A percentile compares a stretch with the other conserved stretches of the same genome.
phyloP scores from a whole-genome alignment of 2,797 vertebrate species.

The Sebastes matsubarae region DNA sequence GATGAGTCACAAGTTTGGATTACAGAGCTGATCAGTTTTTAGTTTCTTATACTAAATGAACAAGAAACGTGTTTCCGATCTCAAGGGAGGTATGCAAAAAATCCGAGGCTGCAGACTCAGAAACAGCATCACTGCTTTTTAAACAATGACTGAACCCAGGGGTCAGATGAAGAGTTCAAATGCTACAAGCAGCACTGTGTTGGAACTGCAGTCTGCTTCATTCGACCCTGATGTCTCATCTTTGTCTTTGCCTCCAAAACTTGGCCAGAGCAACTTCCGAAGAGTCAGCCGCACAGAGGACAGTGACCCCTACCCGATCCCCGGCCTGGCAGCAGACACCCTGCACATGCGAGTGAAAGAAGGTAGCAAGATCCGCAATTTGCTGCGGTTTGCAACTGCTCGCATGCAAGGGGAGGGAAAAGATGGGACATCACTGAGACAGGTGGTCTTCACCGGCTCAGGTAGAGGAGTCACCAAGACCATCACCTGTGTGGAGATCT shows the following conservation, averaged over 20 bases:
- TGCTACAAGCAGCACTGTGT: constrained; percentile 10
- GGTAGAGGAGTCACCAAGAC: constrained; percentile 92
- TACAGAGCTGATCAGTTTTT: constrained; percentile 26
- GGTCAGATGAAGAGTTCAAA: constrained; percentile 48
- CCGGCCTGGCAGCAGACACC: constrained; percentile 78
- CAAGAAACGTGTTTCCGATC: constrained; percentile 17
- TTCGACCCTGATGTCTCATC: constrained; percentile 4
- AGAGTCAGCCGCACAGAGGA: constrained; percentile 86
- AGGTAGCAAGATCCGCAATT: constrained; percentile 94
- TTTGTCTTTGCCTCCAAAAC: constrained; percentile 33
- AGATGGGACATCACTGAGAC: constrained; percentile 70
- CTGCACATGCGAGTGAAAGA: constrained; percentile 94
- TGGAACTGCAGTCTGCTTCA: constrained; percentile 43
- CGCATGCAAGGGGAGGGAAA: constrained; percentile 82
- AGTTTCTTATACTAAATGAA: constrained; percentile 7
- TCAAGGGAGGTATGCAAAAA: constrained; percentile 19
- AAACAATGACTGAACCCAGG: constrained; percentile 29
- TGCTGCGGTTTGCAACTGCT: constrained; percentile 88
- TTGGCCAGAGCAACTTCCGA: constrained; percentile 83
- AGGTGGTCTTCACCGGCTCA: constrained; percentile 92
- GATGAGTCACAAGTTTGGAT: constrained; percentile 57
- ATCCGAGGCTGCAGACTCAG: constrained; percentile 19
- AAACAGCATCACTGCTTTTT: constrained; percentile 14
- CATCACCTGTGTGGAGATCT: constrained; percentile 94
- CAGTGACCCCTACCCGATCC: constrained; percentile 82